Base-by-base conservation (phyloP, 2,888 invertebrate species). In the Tubulanus polymorphus region DNA sequence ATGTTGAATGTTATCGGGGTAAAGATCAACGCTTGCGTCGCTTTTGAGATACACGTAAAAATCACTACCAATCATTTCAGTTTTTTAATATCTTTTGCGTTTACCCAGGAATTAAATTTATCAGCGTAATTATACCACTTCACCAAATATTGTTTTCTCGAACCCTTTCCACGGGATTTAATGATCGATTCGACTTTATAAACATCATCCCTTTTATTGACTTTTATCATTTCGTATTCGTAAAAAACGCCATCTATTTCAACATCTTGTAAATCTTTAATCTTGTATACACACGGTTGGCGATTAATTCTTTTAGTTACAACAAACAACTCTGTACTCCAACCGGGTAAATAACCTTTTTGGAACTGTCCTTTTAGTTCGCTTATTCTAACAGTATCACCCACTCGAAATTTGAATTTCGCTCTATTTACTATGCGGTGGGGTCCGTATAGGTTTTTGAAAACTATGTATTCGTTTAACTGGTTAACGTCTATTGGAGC, bases 381-480 rank as follows among this genome's bases (percentile, higher is more conserved):
- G 23, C 41, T 41, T 15, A 41, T 23, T 20, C 41, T 18, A 5
- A 41, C 41, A 8, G 5, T 15, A 8, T 41, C 41, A 41, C 41
- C 41, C 18, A 41, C 23, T 8, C 23, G 18, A 15, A 8, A 41
- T 41, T 8, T 15, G 23, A 20, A 18, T 8, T 15, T 15, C 6
- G 41, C 5, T 20, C 23, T 23, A 5, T 41, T 41, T 41, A 23
- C 6, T 41, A 3, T 8, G 6, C 6, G 5, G 3, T 15, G 5
- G n/a, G n/a, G n/a, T 41, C 20, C 6, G 27, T 55, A 51, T 20
- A 51, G 32, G 6, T 32, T 51, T 41, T 15, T 18, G 6, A 18
- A 20, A 8, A 41, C 23, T 5, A 8, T 15, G 5, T 41, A 5
- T 5, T 18, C 15, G 23, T 41, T 41, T 20, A 20, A 18, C 20